These are phyloP conservation scores for Eulemur rufifrons DNA, from an alignment of 2,113 vertebrate species.

Conservation along the genomic window DNA sequence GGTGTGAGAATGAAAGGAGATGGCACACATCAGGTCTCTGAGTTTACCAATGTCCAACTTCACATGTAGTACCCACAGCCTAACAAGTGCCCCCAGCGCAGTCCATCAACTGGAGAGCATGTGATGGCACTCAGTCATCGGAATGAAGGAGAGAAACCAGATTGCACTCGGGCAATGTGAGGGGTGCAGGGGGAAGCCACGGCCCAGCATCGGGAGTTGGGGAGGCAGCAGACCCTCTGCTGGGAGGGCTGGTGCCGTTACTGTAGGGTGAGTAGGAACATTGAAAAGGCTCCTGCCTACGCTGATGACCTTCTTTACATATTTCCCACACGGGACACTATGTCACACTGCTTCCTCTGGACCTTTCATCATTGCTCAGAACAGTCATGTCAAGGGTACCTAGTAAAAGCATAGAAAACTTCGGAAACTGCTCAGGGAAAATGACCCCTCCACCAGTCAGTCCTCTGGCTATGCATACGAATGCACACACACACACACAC, in stretches of 20 bases:
- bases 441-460: neutral
- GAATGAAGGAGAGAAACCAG: neutral
- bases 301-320: accelerated
- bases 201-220: neutral
- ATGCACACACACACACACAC: accelerated
- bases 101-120: neutral
- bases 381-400: neutral
- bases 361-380: neutral
- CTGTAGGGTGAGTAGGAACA: neutral
- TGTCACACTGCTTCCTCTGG: neutral
- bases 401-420: neutral
- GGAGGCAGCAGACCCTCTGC: neutral
- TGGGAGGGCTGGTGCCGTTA: neutral
- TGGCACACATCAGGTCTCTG: neutral
- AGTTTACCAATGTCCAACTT: neutral
- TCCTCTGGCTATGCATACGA: neutral
- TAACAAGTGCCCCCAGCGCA: neutral
- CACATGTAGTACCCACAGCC: neutral
- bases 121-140: neutral
- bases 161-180: neutral
- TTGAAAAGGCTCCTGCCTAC: neutral
- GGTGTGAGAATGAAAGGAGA: neutral
- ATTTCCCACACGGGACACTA: neutral
- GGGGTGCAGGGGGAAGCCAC: neutral
- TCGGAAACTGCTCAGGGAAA: neutral